Base-by-base conservation (phyloP, 37 sponge, comb jelly and placozoan species). In the Beroe ovata region DNA sequence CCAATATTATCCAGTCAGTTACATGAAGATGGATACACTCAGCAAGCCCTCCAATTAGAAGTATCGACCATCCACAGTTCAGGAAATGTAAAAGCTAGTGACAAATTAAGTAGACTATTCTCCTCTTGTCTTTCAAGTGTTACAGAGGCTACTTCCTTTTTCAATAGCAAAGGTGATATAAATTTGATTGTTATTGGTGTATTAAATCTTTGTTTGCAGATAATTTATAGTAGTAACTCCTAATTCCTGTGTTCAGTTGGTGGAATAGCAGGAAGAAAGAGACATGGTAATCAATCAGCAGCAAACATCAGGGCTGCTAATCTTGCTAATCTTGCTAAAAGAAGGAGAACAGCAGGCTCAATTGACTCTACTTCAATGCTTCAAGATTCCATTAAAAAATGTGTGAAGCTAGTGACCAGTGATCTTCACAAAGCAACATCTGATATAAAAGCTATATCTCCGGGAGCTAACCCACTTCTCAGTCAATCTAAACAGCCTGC, bases 21-120 rank as follows among this genome's bases (percentile, higher is more conserved):
- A 23, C 84, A 77, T 40, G 84, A 77, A 77, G 84, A 77, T 77
- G 84, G 84, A 41, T 77, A 77, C 28, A 77, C 84, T 11, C 84
- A 77, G 22, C 84, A 77, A 42, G 84, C 84, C 4, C 42, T 77
- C 1, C 84, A 77, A 35, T 23, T 77, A 11, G 84, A 77, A 77
- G 54, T 77, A 1, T 42, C 54, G 0, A 77, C 84, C 3, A 39
- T 77, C 22, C 84, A 77, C 22, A 77, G 84, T 77, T 42, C 84
- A 21, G 84, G 84, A 36, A n/a, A 19, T 77, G 84, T 77, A 11
- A 77, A 77, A 42, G 42, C 84, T 3, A 42, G 84, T 77, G 84
- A 77, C 84, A 77, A 77, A 35, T 29, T 77, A 4, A 77, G 84
- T 40, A 30, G 84, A 11, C 33, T 77, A 23, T 77, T 77, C 54